Conservation (phyloP, 2,797 vertebrate genomes). For the Eidolon dupreanum region DNA sequence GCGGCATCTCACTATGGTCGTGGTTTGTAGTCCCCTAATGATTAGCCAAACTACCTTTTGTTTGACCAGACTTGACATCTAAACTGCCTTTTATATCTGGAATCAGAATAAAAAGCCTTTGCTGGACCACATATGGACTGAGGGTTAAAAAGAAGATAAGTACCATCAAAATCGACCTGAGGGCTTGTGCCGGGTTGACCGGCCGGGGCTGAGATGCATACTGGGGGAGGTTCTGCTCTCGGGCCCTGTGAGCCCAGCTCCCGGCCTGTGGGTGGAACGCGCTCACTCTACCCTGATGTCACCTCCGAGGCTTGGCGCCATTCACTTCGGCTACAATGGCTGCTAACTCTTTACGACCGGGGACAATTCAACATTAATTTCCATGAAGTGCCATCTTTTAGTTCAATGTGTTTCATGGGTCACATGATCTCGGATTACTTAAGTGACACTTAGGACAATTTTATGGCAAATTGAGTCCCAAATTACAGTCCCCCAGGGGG, state of each 20-base stretch:
- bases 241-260: neutral
- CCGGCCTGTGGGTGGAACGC: neutral
- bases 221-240: neutral
- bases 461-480: constrained; percentile 79
- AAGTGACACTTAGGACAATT: constrained; percentile 79
- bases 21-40: neutral
- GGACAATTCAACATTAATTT: constrained; percentile 53
- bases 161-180: neutral
- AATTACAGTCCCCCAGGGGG: constrained; percentile 72
- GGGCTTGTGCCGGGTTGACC: neutral
- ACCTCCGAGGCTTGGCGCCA: neutral
- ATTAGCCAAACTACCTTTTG: neutral
- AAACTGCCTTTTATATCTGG: neutral
- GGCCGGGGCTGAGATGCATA: neutral
- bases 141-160: neutral
- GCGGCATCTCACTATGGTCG: neutral
- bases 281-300: neutral
- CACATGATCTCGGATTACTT: constrained; percentile 70
- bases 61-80: neutral
- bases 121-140: neutral
- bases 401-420: constrained; percentile 72
- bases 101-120: neutral
- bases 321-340: neutral
- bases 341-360: neutral
- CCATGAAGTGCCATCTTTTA: constrained; percentile 55